Base-by-base conservation (phyloP, 2,113 vertebrate genomes). In the Acanthisitta chloris region DNA sequence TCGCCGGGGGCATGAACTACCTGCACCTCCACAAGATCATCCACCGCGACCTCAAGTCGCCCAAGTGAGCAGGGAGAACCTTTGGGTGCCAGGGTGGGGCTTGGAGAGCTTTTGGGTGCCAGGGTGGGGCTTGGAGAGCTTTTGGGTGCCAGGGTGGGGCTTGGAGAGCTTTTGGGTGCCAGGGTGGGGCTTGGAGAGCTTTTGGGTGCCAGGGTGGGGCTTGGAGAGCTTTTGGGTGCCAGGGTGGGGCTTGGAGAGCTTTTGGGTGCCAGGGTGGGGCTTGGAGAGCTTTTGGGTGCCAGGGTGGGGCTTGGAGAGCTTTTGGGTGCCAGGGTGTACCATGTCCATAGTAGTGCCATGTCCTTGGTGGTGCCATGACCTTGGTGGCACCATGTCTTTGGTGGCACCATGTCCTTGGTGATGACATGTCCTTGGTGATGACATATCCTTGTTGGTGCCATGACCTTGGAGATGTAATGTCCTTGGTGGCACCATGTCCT, bases 1-100 rank as follows among this genome's bases (percentile, higher is more conserved):
- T 99, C 20, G 99, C 99, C 1, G 99, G 99, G 4, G 99, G 99
- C 94, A 99, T 99, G 99, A 99, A 99, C 98, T 99, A 99, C 96
- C 98, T 99, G 86, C 99, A 99, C 94, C 99, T 99, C 42, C 99
- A 99, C 98, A 99, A 99, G 98, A 99, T 99, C 98, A 99, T 99
- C 98, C 99, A 99, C 98, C 98, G 99, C 69, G 99, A 99, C 96
- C 99, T 99, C 96, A 99, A 99, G 92, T 99, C 99, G 13, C 99
- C 99, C 87, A 99, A 99, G 99, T 99, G 94, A 98, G 98, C 91
- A 11, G 42, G 54, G 88, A 18, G 62, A 61, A 7, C 36, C 92
- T 34, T 0, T 1, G 72, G 90, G 84, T 61, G 81, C 48, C 8
- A 12, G 42, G 61, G 46, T 1, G 71, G 81, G 85, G 57, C 42